Evolutionary conservation across 2,888 invertebrate genomes (phyloP).

Genomic region (Notodonta dromedarius): DNA sequence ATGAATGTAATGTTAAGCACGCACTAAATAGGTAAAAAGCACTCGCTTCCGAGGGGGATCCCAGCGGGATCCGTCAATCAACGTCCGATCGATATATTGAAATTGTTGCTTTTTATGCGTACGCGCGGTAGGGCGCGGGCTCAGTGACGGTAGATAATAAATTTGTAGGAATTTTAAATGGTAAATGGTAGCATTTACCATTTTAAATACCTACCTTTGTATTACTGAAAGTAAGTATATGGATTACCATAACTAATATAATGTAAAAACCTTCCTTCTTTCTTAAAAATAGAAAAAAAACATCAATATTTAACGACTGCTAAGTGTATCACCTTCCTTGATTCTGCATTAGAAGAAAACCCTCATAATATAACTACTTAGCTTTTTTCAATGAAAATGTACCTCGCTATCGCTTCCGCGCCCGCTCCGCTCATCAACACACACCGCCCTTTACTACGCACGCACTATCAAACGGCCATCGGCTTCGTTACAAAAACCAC

Average conservation of each 20-base stretch:
- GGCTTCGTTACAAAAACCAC: slow-evolving; percentile 40
- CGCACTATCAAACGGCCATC: slow-evolving; percentile 46
- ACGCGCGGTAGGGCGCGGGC: slow-evolving; percentile 14
- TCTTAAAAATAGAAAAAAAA: too few species aligned
- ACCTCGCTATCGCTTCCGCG: slow-evolving; percentile 14
- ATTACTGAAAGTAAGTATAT: too few species aligned
- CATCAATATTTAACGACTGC: too few species aligned
- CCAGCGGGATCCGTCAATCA: slow-evolving; percentile 69
- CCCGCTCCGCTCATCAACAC: slow-evolving; percentile 28
- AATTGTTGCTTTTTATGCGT: slow-evolving; percentile 49
- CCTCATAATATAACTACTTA: too few species aligned
- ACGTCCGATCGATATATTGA: slow-evolving; percentile 50
- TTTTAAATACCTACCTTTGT: too few species aligned
- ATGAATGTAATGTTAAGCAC: slow-evolving; percentile 50
- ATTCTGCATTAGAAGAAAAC: too few species aligned
- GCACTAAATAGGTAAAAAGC: slow-evolving; percentile 57
- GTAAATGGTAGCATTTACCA: too few species aligned
- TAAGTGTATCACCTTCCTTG: too few species aligned
- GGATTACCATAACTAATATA: too few species aligned
- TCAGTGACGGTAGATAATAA: slow-evolving; percentile 26
- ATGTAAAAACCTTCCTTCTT: too few species aligned
- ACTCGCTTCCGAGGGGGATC: slow-evolving; percentile 37
- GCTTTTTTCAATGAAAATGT: too few species aligned
- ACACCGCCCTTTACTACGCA: slow-evolving; percentile 14
- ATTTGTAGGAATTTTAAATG: background rate